Conservation (phyloP, 1,140 invertebrate genomes). For the Scaptomyza graminum region DNA sequence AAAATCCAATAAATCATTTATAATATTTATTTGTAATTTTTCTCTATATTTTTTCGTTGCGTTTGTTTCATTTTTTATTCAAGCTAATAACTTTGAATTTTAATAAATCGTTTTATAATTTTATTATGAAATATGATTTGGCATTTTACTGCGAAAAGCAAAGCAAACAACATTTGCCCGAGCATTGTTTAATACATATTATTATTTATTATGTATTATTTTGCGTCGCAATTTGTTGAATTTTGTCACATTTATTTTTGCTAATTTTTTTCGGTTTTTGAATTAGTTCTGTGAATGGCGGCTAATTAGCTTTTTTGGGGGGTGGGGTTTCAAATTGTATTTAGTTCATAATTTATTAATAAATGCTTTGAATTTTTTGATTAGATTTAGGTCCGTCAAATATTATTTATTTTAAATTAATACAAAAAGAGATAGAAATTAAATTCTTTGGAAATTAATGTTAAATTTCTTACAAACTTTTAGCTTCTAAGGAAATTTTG, state of each 20-base stretch:
- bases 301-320: conserved; percentile 57
- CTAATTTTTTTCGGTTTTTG: conserved; percentile 55
- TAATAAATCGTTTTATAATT: conserved; percentile 57
- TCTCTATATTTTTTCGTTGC: conserved; percentile 13
- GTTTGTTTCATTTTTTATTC: conserved; percentile 5
- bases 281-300: conserved; percentile 48
- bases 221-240: conserved; percentile 60
- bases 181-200: no score
- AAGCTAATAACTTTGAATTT: conserved; percentile 20
- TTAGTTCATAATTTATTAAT: no score
- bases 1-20: conserved; percentile 63
- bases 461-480: no score
- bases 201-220: conserved; percentile 33
- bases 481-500: no score
- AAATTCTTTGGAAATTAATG: no score
- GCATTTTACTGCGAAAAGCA: no score
- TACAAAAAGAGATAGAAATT: no score
- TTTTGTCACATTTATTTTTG: conserved; percentile 62
- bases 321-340: no score
- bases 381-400: no score
- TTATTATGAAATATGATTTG: conserved; percentile 53
- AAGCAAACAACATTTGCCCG: conserved; percentile 1
- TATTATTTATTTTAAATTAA: no score
- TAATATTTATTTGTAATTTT: conserved; percentile 17
- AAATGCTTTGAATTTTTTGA: no score